Evolutionary conservation across 2,797 vertebrate species (phyloP).

Genomic region (Cynodonichthys magdalenae): DNA sequence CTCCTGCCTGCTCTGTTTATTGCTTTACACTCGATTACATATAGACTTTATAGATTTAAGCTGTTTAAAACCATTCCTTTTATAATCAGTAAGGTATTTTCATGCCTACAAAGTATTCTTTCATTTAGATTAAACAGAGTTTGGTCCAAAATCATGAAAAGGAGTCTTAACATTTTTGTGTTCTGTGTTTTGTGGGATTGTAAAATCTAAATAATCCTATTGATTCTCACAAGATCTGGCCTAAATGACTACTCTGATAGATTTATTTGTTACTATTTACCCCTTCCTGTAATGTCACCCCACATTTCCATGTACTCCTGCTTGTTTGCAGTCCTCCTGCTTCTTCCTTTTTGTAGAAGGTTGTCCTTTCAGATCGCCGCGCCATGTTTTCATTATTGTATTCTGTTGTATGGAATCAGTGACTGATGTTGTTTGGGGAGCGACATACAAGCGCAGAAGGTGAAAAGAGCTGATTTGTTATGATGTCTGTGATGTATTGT

Average conservation of each 20-base stretch:
- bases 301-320: constrained; percentile 11
- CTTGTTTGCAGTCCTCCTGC: neutral
- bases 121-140: neutral
- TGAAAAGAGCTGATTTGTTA: constrained; percentile 40
- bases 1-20: constrained; percentile 9
- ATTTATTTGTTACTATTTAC: neutral
- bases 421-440: constrained; percentile 25
- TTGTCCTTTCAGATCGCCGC: neutral
- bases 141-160: neutral
- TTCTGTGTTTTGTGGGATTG: neutral
- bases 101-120: neutral
- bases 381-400: constrained; percentile 10
- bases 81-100: neutral
- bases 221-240: neutral
- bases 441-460: constrained; percentile 22
- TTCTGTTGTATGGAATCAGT: constrained; percentile 24
- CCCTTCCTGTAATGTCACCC: neutral
- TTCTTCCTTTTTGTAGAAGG: neutral
- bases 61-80: neutral
- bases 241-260: neutral
- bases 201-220: neutral
- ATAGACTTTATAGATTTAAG: neutral
- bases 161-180: neutral
- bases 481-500: constrained; percentile 35
- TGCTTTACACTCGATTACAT: constrained; percentile 7